phyloP scores from a whole-genome alignment of 2,797 vertebrate species.

The Myotis pilosus region DNA sequence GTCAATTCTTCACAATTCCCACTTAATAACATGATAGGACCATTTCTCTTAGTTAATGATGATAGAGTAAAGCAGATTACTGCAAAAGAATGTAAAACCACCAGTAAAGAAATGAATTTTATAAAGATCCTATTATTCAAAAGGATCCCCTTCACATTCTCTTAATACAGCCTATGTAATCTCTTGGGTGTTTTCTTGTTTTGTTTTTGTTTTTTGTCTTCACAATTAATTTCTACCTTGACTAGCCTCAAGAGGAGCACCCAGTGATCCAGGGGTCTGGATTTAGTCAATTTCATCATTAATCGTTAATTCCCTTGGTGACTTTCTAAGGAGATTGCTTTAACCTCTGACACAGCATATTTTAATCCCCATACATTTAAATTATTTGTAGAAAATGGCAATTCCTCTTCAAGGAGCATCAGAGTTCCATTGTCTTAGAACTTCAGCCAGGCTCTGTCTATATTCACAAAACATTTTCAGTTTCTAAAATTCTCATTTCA shows the following conservation, averaged over 20 bases:
- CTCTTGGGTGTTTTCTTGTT: background rate
- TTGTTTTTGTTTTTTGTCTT: background rate
- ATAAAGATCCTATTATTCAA: conserved; percentile 2
- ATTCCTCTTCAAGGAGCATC: conserved; percentile 31
- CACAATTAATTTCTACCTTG: background rate
- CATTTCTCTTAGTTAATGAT: conserved; percentile 59
- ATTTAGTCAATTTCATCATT: background rate
- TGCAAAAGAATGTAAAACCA: conserved; percentile 34
- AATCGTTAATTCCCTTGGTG: background rate
- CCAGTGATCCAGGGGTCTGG: background rate
- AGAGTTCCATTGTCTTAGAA: background rate
- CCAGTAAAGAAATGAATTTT: background rate
- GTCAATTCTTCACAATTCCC: conserved; percentile 54
- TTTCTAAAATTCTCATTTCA: conserved; percentile 28
- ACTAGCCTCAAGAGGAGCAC: background rate
- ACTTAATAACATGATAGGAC: conserved; percentile 50
- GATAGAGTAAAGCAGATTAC: conserved; percentile 43
- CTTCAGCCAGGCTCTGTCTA: background rate
- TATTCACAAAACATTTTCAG: conserved; percentile 24
- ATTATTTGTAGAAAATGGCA: conserved; percentile 14
- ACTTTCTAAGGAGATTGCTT: background rate
- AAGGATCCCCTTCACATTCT: background rate
- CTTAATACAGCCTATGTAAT: background rate
- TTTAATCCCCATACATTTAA: conserved; percentile 6
- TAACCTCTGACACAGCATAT: background rate